Percentiles rank a stretch among this genome's conserved stretches.
Evolutionary conservation across 2,888 invertebrate species (phyloP).

Genomic region (Galerucella calmariensis): DNA sequence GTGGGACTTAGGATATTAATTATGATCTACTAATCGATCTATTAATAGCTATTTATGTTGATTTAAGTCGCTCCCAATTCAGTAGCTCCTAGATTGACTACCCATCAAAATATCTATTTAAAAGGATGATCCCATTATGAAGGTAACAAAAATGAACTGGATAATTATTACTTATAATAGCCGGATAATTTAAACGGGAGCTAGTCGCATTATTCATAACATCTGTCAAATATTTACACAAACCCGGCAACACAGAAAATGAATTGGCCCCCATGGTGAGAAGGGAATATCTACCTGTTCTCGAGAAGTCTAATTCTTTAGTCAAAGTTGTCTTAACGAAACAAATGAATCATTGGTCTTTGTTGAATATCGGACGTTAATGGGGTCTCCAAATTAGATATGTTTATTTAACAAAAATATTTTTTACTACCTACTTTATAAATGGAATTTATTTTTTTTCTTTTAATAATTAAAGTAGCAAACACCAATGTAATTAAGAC

Average conservation of each 20-base stretch:
- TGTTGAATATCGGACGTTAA: constrained; percentile 20
- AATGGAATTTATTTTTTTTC: too few species aligned
- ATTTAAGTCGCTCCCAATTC: constrained; percentile 18
- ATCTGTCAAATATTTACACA: constrained; percentile 59
- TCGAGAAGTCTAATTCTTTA: constrained; percentile 6
- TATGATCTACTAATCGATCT: neutral
- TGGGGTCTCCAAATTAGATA: constrained; percentile 13
- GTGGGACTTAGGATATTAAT: neutral
- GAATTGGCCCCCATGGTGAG: constrained; percentile 40
- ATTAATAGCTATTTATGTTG: constrained; percentile 6
- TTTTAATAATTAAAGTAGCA: too few species aligned
- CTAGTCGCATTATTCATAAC: constrained; percentile 56
- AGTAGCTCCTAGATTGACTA: constrained; percentile 24
- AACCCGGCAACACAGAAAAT: constrained; percentile 52
- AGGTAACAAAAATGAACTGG: constrained; percentile 15
- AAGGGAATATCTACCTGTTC: constrained; percentile 22
- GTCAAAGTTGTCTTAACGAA: constrained; percentile 10
- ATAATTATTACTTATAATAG: constrained; percentile 29
- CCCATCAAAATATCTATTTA: constrained; percentile 28
- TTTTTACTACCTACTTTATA: too few species aligned
- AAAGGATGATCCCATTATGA: constrained; percentile 22
- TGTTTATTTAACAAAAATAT: constrained; percentile 14
- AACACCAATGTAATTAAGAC: too few species aligned
- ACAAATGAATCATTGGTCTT: constrained; percentile 20
- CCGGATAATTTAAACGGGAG: constrained; percentile 53